phyloP scores from a whole-genome alignment of 1,140 invertebrate species.

The Nasonia vitripennis region DNA sequence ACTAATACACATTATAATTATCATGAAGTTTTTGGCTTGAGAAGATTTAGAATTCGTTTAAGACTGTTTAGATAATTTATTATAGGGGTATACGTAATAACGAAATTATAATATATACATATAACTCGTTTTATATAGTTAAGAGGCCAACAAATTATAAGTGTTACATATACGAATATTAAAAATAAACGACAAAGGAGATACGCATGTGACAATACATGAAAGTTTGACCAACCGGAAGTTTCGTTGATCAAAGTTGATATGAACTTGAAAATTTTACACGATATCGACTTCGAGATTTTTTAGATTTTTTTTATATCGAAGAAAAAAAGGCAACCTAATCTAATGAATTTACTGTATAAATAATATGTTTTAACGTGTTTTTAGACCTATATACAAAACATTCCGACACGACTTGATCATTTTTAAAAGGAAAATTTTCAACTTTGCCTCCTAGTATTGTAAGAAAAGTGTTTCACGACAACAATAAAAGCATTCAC shows the following conservation, averaged over 20 bases:
- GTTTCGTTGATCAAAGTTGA: neutral
- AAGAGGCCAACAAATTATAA: neutral
- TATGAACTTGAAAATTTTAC: neutral
- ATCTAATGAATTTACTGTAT: too few relatives aligned
- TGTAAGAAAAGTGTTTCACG: neutral
- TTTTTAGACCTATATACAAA: neutral
- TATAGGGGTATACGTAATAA: neutral
- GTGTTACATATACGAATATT: neutral
- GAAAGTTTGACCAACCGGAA: neutral
- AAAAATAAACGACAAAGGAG: neutral
- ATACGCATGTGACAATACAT: neutral
- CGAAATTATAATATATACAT: neutral
- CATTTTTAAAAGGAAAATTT: too few relatives aligned
- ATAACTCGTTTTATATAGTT: neutral
- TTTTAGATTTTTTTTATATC: neutral
- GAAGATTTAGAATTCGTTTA: neutral
- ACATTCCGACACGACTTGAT: neutral
- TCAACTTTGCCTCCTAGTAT: neutral
- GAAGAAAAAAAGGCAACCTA: neutral
- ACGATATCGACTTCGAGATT: neutral
- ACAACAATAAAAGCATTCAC: neutral
- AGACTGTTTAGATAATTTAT: conserved; percentile 1
- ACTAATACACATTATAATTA: neutral
- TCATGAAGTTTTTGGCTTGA: neutral
- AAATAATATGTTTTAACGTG: neutral